Evolutionary conservation across 2,113 vertebrate genomes (phyloP), one percentile per base, ranked within the genome.

Genomic region (Mystacornis crossleyi): DNA sequence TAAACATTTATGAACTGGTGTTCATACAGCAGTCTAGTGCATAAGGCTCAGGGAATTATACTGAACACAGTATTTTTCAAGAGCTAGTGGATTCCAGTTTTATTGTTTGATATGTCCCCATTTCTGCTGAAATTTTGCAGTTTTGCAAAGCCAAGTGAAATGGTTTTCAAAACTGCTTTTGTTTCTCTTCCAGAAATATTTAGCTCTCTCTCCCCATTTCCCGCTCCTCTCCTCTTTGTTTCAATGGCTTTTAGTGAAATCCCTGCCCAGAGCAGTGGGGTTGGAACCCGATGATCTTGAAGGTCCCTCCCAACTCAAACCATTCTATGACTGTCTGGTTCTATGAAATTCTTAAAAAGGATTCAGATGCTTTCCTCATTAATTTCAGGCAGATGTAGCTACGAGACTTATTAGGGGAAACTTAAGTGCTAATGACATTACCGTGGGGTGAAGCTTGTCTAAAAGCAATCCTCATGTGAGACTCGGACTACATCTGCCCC

Each of bases 41-140:
- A 51, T 66, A 71, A 88, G 29, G 14, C 14, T 86, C 43, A 57
- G n/a, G 24, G 24, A 81, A 74, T 81, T 86, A 67, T 21, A 64
- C 3, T 67, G 40, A 62, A 12, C 5, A 18, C 7, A 77, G 10
- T 45, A 78, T 93, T 36, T 62, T 78, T 33, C 18, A 47, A 78
- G 33, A 62, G 10, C 3, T 36, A 18, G 21, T 78, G 11, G 33
- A 67, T 89, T 86, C 67, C 40, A 64, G 31, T 61, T 66, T 78
- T 64, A 43, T 38, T 78, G 12, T 45, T 81, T 93, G 48, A 43
- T 60, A 51, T 12, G 15, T 51, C 36, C 14, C 55, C 10, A n/a
- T 70, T 90, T 87, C 11, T 83, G 74, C 51, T 78, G 40, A 89
- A 23, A 28, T 78, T 89, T 86, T 89, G 26, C 34, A 53, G 14